These are phyloP conservation scores for Stichodactyla helianthus DNA, from an alignment of 64 coral and sea anemone genomes.

Conservation along the genomic window DNA sequence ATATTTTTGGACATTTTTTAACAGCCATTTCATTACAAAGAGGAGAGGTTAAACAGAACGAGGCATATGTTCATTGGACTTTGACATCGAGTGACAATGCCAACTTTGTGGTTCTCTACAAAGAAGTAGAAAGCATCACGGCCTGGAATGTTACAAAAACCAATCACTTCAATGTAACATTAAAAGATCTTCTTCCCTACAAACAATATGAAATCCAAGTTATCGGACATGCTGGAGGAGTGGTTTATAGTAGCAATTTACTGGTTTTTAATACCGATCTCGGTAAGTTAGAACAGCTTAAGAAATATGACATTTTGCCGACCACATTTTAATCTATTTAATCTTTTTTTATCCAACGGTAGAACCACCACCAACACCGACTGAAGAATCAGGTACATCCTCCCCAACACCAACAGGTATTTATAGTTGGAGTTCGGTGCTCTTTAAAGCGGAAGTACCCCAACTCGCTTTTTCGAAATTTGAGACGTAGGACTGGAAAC, in stretches of 20 bases:
- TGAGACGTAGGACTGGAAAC: no score
- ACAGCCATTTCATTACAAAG: neutral
- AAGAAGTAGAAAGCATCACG: neutral
- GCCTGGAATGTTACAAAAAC: neutral
- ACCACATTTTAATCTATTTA: neutral
- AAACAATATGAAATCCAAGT: neutral
- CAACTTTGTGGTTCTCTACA: neutral
- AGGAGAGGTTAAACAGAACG: neutral
- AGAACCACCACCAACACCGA: neutral
- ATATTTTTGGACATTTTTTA: no score
- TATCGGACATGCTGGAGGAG: neutral
- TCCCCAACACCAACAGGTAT: conserved; percentile 7
- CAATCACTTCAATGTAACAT: neutral
- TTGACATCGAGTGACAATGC: neutral
- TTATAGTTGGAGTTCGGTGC: neutral
- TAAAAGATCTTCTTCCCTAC: neutral
- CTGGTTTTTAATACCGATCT: neutral
- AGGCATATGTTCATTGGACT: neutral
- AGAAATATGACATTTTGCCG: neutral
- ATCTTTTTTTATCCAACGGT: neutral
- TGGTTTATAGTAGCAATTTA: neutral
- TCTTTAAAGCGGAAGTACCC: no score
- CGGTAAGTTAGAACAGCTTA: neutral
- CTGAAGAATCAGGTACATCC: neutral
- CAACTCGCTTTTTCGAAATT: no score